A percentile compares a stretch with the other conserved stretches of the same genome.
These are phyloP conservation scores for Meliscaeva auricollis DNA, from an alignment of 2,888 invertebrate species.

Conservation along the genomic window DNA sequence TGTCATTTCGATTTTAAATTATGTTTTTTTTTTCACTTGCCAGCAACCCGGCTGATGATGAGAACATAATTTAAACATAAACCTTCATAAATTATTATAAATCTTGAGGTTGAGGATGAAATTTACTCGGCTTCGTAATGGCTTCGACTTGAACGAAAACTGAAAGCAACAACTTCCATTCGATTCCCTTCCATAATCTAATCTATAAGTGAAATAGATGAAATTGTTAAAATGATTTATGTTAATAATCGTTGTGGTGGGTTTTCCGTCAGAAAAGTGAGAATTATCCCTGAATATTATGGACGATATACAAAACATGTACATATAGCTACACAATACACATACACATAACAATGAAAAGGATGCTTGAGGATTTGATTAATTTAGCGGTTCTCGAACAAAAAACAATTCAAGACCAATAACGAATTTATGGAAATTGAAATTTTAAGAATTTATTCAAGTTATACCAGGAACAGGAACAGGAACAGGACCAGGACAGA, in stretches of 20 bases:
- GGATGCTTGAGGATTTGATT: constrained; percentile 31
- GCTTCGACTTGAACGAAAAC: constrained; percentile 1
- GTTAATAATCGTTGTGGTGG: constrained; percentile 8
- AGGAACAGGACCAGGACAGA: not conserved
- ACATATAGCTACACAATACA: not conserved
- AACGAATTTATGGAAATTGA: constrained; percentile 51
- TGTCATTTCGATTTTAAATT: not conserved
- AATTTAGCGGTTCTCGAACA: constrained; percentile 10
- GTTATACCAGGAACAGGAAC: not conserved
- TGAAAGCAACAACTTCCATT: constrained; percentile 22
- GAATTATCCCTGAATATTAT: constrained; percentile 1
- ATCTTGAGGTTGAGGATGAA: not conserved
- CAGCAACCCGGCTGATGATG: no score
- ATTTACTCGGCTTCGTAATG: constrained; percentile 6
- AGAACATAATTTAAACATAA: constrained; percentile 3
- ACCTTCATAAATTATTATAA: constrained; percentile 14
- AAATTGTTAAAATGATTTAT: constrained; percentile 41
- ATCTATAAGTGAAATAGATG: constrained; percentile 10
- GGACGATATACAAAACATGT: not conserved
- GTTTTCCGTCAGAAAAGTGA: not conserved
- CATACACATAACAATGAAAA: constrained; percentile 5
- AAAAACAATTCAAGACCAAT: constrained; percentile 44
- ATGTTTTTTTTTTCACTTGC: not conserved
- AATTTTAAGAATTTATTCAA: constrained; percentile 10
- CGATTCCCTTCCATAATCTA: not conserved